Percentiles rank a stretch among this genome's conserved stretches.
These are phyloP conservation scores for Petromus typicus DNA, from an alignment of 2,113 vertebrate genomes.

Conservation along the genomic window DNA sequence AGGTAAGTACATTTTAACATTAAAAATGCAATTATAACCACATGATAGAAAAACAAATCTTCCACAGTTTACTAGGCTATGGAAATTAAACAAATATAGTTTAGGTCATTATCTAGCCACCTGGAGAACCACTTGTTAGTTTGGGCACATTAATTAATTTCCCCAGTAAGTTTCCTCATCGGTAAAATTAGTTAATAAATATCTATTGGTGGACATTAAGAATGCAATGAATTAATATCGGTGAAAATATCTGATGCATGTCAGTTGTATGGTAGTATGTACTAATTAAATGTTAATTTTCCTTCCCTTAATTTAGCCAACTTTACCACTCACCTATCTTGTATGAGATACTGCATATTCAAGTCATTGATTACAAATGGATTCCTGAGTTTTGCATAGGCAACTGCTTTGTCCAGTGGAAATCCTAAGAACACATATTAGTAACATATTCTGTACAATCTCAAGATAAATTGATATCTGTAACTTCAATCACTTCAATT, in stretches of 20 bases:
- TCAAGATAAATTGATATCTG: constrained; percentile 51
- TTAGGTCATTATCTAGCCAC: neutral
- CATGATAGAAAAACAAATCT: neutral
- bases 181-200: constrained; percentile 25
- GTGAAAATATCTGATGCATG: constrained; percentile 21
- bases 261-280: neutral
- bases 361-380: constrained; percentile 96
- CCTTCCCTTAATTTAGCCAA: constrained; percentile 35
- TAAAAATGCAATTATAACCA: constrained; percentile 25
- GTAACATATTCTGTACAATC: constrained; percentile 65
- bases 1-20: neutral
- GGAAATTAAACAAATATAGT: constrained; percentile 32
- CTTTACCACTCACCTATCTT: constrained; percentile 90
- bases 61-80: neutral
- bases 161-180: neutral
- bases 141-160: neutral
- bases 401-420: constrained; percentile 96
- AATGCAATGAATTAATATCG: neutral
- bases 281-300: constrained; percentile 49
- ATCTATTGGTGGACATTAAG: neutral
- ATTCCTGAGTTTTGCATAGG: constrained; percentile 94
- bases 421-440: constrained; percentile 89
- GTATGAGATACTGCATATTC: constrained; percentile 95
- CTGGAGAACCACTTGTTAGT: neutral
- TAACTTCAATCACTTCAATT: constrained; percentile 58